Evolutionary conservation across 2,888 invertebrate species (phyloP).

Genomic region (Tolmerus cingulatus): DNA sequence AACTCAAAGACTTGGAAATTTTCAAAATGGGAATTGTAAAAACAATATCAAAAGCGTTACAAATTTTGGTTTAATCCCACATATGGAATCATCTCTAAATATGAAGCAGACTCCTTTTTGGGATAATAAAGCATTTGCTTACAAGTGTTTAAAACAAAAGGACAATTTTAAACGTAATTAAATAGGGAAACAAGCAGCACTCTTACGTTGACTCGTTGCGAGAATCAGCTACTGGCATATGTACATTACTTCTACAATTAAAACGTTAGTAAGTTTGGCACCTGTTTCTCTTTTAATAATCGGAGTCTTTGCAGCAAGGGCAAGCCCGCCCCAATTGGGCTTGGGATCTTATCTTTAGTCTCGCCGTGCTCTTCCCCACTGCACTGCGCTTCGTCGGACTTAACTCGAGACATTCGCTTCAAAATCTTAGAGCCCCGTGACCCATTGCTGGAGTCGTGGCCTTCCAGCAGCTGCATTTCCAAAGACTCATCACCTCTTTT

Average conservation of each 20-base stretch:
- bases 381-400: conserved; percentile 74
- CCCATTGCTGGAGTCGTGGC: conserved; percentile 53
- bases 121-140: not conserved
- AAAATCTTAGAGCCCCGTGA: conserved; percentile 65
- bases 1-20: not conserved
- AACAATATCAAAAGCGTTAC: not conserved
- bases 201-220: conserved; percentile 18
- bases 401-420: conserved; percentile 77
- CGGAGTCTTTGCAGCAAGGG: conserved; percentile 81
- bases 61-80: not conserved
- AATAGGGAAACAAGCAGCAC: conserved; percentile 27
- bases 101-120: not conserved
- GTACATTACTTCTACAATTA: conserved; percentile 28
- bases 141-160: not conserved
- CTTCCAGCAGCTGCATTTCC: conserved; percentile 71
- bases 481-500: conserved; percentile 69
- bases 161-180: not conserved
- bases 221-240: conserved; percentile 26
- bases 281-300: conserved; percentile 85
- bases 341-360: conserved; percentile 66
- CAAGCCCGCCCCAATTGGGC: conserved; percentile 84
- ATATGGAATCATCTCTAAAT: not conserved
- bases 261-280: conserved; percentile 55
- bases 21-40: not conserved
- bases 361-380: conserved; percentile 61